Evolutionary conservation across 2,113 vertebrate genomes (phyloP), one percentile per base, ranked within the genome.

Genomic region (Zootoca vivipara): DNA sequence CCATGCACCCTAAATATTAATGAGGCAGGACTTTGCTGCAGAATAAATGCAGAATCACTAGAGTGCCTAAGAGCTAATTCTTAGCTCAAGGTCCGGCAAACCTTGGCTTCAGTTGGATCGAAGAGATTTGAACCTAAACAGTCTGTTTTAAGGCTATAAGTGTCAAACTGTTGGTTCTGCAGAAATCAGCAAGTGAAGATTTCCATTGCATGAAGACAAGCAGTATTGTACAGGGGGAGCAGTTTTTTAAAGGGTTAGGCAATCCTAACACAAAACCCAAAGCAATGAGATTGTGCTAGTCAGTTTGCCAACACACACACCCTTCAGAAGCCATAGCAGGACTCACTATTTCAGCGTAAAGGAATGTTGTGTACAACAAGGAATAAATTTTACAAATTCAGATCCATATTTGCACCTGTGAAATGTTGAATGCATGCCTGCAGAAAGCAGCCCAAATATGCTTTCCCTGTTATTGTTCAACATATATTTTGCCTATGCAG

Each of bases 21-120:
- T 92, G 87, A 95, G 40, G 92, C 91, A 92, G 91, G 92, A 88
- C 0, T 18, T 92, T 90, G 87, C 92, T 84, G 87, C 92, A 94
- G 91, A 92, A 85, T 65, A 88, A 77, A 72, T 90, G 89, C 82
- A 93, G 83, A 69, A 80, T 35, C 72, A 35, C 86, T 86, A 89
- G 58, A 69, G 56, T 95, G 92, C 91, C 92, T 18, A 20, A 28
- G 93, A 95, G 90, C n/a, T n/a, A n/a, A n/a, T n/a, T n/a, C n/a
- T 95, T 92, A 95, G 85, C n/a, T n/a, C n/a, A n/a, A n/a, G 89
- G 85, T 92, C 92, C 93, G 30, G 30, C 12, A 58, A 79, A 56
- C 15, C 28, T 3, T 79, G 78, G 56, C 30, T 16, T 52, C 24
- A 52, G 77, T 52, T 26, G 77, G 42, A 52, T 15, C 30, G 10